These are phyloP conservation scores for Metopia argyrocephala DNA, from an alignment of 2,888 invertebrate species.

Conservation along the genomic window DNA sequence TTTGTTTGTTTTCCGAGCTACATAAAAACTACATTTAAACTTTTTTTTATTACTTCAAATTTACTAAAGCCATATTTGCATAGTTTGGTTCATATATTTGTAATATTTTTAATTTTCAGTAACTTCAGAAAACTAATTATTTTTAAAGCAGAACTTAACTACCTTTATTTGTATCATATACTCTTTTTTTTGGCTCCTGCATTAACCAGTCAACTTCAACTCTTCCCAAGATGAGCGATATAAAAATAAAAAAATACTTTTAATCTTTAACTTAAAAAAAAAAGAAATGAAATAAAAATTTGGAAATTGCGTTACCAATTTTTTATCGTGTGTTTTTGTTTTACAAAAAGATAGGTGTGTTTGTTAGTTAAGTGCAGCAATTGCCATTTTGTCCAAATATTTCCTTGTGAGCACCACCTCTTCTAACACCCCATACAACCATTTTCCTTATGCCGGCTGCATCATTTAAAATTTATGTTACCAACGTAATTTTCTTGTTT, in stretches of 20 bases:
- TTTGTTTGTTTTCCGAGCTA: too few species aligned
- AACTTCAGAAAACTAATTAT: neutral
- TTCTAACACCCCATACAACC: neutral
- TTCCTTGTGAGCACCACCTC: constrained; percentile 18
- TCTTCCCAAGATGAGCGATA: constrained; percentile 14
- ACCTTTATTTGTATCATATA: too few species aligned
- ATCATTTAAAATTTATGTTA: constrained; percentile 58
- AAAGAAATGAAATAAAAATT: neutral
- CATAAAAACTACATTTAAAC: too few species aligned
- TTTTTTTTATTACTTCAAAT: too few species aligned
- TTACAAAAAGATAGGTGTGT: constrained; percentile 44
- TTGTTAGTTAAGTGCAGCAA: constrained; percentile 50
- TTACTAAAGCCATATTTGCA: too few species aligned
- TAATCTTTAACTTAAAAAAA: constrained; percentile 18
- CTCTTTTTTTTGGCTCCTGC: neutral
- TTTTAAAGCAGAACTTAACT: neutral
- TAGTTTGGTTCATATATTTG: too few species aligned
- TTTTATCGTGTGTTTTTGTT: neutral
- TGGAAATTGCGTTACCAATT: constrained; percentile 15
- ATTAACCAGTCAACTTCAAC: neutral
- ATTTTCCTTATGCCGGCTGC: constrained; percentile 31
- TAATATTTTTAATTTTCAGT: too few species aligned
- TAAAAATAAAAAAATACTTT: constrained; percentile 2
- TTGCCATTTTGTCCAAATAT: constrained; percentile 8
- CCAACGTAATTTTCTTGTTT: constrained; percentile 21